Base-by-base conservation (phyloP, 2,113 vertebrate species). In the Cheirogaleus medius region DNA sequence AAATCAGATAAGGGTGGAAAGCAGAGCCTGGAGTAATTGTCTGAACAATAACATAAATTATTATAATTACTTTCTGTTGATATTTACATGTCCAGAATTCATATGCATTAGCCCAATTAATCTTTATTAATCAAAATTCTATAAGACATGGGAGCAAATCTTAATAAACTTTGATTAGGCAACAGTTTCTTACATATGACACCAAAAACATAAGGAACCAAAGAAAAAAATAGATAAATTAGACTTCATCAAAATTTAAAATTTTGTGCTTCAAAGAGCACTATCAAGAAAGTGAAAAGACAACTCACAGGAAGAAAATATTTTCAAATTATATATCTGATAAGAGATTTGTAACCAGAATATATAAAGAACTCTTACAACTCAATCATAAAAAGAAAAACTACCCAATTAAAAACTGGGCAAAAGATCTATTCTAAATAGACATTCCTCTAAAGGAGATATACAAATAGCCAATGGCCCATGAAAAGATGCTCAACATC, bases 101-200 rank as follows among this genome's bases (percentile, higher is more conserved):
- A 90, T 2, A 80, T 64, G 37, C 21, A n/a, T 39, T 73, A 58
- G 39, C 34, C 58, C 34, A 39, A 21, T 63, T 84, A 32, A 87
- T 90, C 37, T 44, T 95, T 69, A 89, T n/a, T 54, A 39, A 86
- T n/a, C 63, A 39, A 86, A 96, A 91, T 78, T 32, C 49, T 83
- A 3, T 60, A 64, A 63, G 42, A 56, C 10, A 58, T 25, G 52
- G 54, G 6, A 77, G 23, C 34, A 87, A 49, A 77, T 96, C 63
- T 81, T 87, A 44, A 42, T 73, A 49, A 68, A 34, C n/a, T 78
- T 73, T 14, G 14, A 37, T 44, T 90, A 84, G 34, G 21, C n/a
- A 91, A n/a, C 4, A 54, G 69, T 82, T 64, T 85, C 81, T 92
- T 73, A 81, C 21, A 37, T 78, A 27, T 5, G 32, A 54, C 37